Evolutionary conservation across 2,113 vertebrate genomes (phyloP).

Genomic region (Percopsis transmontana): DNA sequence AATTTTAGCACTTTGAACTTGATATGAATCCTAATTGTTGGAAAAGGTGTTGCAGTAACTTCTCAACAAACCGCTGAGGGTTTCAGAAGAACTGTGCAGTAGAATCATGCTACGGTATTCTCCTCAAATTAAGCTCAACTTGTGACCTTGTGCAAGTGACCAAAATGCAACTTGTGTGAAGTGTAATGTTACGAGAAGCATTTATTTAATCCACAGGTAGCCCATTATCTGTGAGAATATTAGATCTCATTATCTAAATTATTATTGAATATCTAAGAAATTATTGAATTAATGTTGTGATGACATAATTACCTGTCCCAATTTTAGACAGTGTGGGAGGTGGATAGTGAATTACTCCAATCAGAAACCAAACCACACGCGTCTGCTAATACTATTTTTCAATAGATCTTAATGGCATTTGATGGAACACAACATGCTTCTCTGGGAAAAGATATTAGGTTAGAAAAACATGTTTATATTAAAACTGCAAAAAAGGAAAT

Average conservation of each 20-base stretch:
- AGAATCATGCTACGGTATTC: no score
- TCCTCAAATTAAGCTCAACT: no score
- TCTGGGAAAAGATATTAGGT: slow-evolving; percentile 56
- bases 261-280: slow-evolving; percentile 70
- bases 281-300: slow-evolving; percentile 71
- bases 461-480: slow-evolving; percentile 61
- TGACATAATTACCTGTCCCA: slow-evolving; percentile 61
- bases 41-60: no score
- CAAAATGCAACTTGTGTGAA: neutral
- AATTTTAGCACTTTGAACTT: no score
- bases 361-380: slow-evolving; percentile 43
- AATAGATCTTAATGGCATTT: slow-evolving; percentile 67
- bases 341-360: slow-evolving; percentile 64
- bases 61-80: no score
- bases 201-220: slow-evolving; percentile 52
- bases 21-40: no score
- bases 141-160: neutral
- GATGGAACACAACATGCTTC: slow-evolving; percentile 52
- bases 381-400: slow-evolving; percentile 62
- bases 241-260: slow-evolving; percentile 60
- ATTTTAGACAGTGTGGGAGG: slow-evolving; percentile 67
- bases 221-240: slow-evolving; percentile 44
- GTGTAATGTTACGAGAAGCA: slow-evolving; percentile 29
- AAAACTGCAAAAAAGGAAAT: slow-evolving; percentile 41
- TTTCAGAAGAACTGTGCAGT: no score